Evolutionary conservation across 2,113 vertebrate species (phyloP).

Genomic region (Ifrita kowaldi): DNA sequence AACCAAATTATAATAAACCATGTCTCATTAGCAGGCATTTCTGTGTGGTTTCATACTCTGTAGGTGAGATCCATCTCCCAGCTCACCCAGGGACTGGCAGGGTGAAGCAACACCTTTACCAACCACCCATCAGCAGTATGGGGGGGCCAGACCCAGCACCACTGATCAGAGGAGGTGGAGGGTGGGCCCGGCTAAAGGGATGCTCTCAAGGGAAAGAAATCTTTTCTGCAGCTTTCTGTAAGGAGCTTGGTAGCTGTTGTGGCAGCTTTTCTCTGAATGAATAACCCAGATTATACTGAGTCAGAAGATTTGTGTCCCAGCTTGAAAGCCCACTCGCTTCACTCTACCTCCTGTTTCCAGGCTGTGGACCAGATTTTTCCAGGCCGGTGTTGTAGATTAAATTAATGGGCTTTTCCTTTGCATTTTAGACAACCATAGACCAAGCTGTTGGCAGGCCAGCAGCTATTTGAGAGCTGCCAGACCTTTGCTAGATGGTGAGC

Average conservation of each 20-base stretch:
- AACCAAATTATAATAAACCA: slow-evolving; percentile 27
- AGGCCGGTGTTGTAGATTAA: background rate
- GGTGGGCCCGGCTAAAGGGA: background rate
- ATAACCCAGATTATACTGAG: background rate
- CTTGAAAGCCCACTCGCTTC: fast-evolving
- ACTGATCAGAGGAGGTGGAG: background rate
- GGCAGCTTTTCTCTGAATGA: background rate
- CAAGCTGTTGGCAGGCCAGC: background rate
- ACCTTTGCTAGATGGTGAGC: background rate
- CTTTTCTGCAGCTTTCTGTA: background rate
- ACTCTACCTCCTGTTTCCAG: background rate
- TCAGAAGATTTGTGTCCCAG: background rate
- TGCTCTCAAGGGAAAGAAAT: background rate
- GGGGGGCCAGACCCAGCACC: fast-evolving
- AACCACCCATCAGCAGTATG: background rate
- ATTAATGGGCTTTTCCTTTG: background rate
- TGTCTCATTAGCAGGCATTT: background rate
- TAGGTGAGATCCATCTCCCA: background rate
- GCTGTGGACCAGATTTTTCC: background rate
- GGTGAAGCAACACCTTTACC: background rate
- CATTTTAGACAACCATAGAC: background rate
- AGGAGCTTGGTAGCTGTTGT: background rate
- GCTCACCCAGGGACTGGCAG: background rate
- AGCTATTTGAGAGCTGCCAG: background rate
- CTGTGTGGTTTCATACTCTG: background rate